Evolutionary conservation across 2,888 invertebrate species (phyloP), one percentile per base, ranked within the genome.

Genomic region (Hirtodrosophila alboralis): DNA sequence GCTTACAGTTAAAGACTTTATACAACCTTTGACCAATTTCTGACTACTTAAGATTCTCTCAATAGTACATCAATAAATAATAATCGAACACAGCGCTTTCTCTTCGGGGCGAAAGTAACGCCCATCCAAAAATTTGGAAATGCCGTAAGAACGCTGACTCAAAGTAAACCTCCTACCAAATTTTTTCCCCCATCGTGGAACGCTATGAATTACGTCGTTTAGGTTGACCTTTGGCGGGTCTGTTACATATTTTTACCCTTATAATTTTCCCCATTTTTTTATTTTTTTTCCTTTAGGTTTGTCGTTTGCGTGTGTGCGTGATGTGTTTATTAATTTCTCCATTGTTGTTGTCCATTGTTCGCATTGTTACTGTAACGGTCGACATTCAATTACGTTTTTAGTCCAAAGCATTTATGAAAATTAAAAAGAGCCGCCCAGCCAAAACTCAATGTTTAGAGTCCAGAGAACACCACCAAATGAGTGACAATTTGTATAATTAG

Each of bases 401-500:
- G 77, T 49, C 59, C 62, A 54, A 60, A 57, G 67, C 81, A 80
- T 80, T 75, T 80, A 75, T 80, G 81, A 61, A 75, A 75, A 75
- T 80, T 75, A 75, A 79, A 75, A 79, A 61, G 58, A 48, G 36
- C 54, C 54, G 28, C n/a, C 41, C 7, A 30, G 6, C 28, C 16
- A 43, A 12, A n/a, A n/a, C n/a, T n/a, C n/a, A n/a, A n/a, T n/a
- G n/a, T n/a, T n/a, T n/a, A 36, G 30, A 34, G 14, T 48, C 49
- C n/a, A 38, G 12, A 53, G 18, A 30, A 40, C 53, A 36, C 28
- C 45, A 54, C 28, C 34, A 68, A 74, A 76, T 57, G 64, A 79
- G 77, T 76, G 76, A 76, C 76, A 76, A 81, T 76, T 76, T 77
- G 74, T 81, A 69, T 81, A 76, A 76, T 76, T 76, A 74, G 63